A percentile compares a stretch with the other conserved stretches of the same genome.
phyloP scores from a whole-genome alignment of 2,797 vertebrate species.

The Sibirionetta formosa region DNA sequence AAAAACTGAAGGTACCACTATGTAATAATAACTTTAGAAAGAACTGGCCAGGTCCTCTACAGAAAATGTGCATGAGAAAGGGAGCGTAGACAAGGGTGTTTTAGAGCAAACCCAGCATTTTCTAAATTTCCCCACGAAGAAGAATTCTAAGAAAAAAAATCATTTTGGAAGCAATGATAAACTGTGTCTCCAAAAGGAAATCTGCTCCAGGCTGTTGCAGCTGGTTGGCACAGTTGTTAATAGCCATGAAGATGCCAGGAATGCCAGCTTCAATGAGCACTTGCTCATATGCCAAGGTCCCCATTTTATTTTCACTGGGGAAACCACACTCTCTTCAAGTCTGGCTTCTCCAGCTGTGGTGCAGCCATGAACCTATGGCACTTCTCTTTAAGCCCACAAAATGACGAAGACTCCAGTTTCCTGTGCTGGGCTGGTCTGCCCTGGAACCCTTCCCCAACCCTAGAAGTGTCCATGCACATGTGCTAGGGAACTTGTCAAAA shows the following conservation, averaged over 20 bases:
- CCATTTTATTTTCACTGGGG: neutral
- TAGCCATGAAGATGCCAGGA: neutral
- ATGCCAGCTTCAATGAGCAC: neutral
- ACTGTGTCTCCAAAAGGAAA: neutral
- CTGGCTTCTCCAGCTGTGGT: neutral
- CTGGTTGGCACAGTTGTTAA: neutral
- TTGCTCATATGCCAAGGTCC: neutral
- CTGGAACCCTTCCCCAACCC: neutral
- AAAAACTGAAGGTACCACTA: neutral
- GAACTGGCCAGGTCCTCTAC: neutral
- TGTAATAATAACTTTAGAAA: neutral
- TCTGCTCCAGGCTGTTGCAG: neutral
- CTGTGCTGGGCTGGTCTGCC: neutral
- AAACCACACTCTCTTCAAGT: neutral
- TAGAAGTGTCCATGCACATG: too few species aligned
- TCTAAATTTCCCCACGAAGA: neutral
- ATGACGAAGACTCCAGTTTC: neutral
- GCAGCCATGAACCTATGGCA: neutral
- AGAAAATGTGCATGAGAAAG: fast-evolving
- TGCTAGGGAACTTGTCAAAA: neutral
- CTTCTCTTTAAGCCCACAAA: neutral
- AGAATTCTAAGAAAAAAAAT: neutral
- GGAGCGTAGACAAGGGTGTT: neutral
- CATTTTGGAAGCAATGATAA: neutral
- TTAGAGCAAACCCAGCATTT: neutral